Evolutionary conservation across 1,140 invertebrate genomes (phyloP), one percentile per base, ranked within the genome.

Genomic region (Teleopsis dalmanni): DNA sequence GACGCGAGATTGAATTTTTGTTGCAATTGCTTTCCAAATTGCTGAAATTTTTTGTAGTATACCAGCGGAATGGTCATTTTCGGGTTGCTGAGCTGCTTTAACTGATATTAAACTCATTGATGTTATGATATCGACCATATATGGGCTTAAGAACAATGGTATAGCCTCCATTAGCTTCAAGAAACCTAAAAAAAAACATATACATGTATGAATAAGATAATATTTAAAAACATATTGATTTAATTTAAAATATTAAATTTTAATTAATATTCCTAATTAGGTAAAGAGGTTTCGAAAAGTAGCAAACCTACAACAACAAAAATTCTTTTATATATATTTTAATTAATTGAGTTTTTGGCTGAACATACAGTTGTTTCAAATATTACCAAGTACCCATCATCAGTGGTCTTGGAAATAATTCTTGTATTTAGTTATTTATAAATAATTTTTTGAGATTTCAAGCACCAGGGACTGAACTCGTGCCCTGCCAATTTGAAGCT

Each of bases 141-240:
- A 94, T 1, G 88, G 83, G 54, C 87, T 91, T 19, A 94, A 66
- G 59, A 95, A 92, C 4, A 84, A 72, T 0, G 86, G 81, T 19
- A 93, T 59, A 18, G 82, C 84, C 56, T 91, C 85, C 2, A 93
- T 76, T 19, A 94, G 80, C 65, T 88, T 91, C 46, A 85, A 81
- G 16, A 91, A 65, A 1, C 85, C 64, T 67, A 33, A 10, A 33
- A 18, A 5, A 42, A 8, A 34, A 13, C 19, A 31, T 14, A 13
- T n/a, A 25, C 6, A 36, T 6, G 6, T 7, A 8, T 29, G n/a
- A 19, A 43, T 11, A 14, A 23, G 8, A 13, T 29, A 26, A 13
- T 11, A 41, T 6, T 22, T 23, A 6, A 31, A 31, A 31, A 8
- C 27, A 31, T 7, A 31, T 13, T 31, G 27, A 31, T 31, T 7